Percentiles rank a stretch among this genome's conserved stretches.
phyloP scores from a whole-genome alignment of 1,140 invertebrate genomes.

The Archivesica marissinica region DNA sequence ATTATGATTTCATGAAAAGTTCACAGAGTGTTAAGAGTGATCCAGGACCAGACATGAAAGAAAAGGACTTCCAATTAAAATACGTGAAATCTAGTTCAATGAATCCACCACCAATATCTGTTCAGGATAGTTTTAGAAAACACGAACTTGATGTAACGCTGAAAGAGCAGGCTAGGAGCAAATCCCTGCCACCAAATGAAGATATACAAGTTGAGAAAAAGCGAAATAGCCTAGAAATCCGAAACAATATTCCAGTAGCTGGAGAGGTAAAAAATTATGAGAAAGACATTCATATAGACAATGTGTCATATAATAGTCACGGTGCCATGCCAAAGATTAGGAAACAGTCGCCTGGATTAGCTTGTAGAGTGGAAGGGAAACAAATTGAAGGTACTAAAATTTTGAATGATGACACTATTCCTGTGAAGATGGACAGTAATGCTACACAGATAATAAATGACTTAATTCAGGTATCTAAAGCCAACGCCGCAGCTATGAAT shows the following conservation, averaged over 20 bases:
- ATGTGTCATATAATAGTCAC: conserved; percentile 68
- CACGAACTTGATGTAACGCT: conserved; percentile 50
- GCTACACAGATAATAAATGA: conserved; percentile 60
- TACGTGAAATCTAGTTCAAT: conserved; percentile 56
- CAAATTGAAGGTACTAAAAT: conserved; percentile 24
- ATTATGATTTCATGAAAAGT: conserved; percentile 58
- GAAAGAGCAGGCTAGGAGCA: conserved; percentile 51
- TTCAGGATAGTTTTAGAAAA: conserved; percentile 65
- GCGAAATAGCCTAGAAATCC: conserved; percentile 81
- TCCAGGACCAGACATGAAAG: conserved; percentile 32
- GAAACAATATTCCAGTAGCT: conserved; percentile 82
- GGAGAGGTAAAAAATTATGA: conserved; percentile 81
- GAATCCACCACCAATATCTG: conserved; percentile 31
- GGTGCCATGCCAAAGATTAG: conserved; percentile 79
- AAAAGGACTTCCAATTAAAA: conserved; percentile 44
- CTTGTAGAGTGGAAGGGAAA: conserved; percentile 77
- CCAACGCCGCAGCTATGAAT: conserved; percentile 50
- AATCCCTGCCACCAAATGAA: conserved; percentile 52
- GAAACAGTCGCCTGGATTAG: conserved; percentile 82
- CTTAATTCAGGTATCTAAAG: conserved; percentile 51
- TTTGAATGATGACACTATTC: neutral
- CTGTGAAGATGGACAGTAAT: conserved; percentile 49
- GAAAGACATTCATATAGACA: conserved; percentile 69
- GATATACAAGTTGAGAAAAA: conserved; percentile 69
- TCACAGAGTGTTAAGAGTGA: conserved; percentile 51